These are phyloP conservation scores for Graptemys geographica DNA, from an alignment of 2,797 vertebrate genomes.

Conservation along the genomic window DNA sequence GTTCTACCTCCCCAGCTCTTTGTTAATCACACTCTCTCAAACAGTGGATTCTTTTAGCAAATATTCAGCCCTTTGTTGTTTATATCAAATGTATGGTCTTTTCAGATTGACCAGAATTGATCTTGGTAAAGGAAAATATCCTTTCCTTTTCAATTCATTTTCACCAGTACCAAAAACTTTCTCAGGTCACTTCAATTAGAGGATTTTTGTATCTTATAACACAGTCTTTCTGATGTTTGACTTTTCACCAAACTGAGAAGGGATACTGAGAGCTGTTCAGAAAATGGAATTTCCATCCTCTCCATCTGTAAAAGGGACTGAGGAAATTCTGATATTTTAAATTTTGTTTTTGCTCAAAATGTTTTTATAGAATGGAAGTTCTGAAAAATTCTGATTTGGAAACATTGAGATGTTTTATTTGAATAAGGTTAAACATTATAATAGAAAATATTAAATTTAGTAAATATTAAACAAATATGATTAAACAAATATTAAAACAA, in stretches of 20 bases:
- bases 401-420: conserved; percentile 45
- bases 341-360: conserved; percentile 25
- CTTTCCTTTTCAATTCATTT: background rate
- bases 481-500: no score
- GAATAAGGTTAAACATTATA: conserved; percentile 23
- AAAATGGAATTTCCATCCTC: background rate
- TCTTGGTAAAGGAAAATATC: background rate
- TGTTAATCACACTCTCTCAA: background rate
- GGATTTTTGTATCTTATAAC: background rate
- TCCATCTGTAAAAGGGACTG: background rate
- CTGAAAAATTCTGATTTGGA: background rate
- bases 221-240: background rate
- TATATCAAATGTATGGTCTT: background rate
- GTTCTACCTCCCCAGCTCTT: background rate
- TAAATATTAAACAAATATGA: background rate
- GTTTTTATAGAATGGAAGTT: conserved; percentile 2
- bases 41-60: background rate
- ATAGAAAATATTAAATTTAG: background rate
- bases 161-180: rapidly evolving
- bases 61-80: rapidly evolving
- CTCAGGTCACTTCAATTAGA: background rate
- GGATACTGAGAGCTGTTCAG: background rate
- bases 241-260: background rate
- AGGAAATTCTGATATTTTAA: conserved; percentile 25
- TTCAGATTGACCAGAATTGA: background rate